A percentile compares a stretch with the other conserved stretches of the same genome.
Conservation (phyloP, 2,888 invertebrate genomes). For the Ptychoptera albimana region DNA sequence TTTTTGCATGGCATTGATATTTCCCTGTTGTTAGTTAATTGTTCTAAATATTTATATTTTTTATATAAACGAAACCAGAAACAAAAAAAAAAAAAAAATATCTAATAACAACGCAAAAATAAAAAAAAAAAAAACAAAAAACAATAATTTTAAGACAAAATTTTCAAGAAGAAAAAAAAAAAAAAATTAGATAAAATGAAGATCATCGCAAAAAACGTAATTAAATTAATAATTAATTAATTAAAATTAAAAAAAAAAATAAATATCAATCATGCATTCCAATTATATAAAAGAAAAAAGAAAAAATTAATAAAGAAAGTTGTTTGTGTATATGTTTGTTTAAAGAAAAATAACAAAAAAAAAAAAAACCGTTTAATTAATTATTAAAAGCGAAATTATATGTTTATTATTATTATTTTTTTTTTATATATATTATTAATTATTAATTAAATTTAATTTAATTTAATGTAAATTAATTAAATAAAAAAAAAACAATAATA, state of each 20-base stretch:
- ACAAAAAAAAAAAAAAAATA: background rate
- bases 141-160: background rate
- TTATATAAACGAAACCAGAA: background rate
- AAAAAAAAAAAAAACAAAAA: background rate
- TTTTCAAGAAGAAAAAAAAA: background rate
- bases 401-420: background rate
- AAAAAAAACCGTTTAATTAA: background rate
- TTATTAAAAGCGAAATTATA: too few relatives aligned
- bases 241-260: background rate
- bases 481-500: background rate
- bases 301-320: background rate
- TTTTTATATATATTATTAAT: background rate
- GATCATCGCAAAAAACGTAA: background rate
- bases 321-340: too few relatives aligned
- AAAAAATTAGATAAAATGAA: background rate
- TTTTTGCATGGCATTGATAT: conserved; percentile 45
- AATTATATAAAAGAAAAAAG: background rate
- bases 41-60: background rate
- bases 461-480: background rate
- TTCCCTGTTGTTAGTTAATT: background rate
- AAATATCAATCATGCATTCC: background rate
- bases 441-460: background rate
- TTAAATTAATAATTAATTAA: too few relatives aligned
- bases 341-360: background rate
- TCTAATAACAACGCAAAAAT: background rate